These are phyloP conservation scores for Patiria miniata DNA, from an alignment of 35 echinoderm and acorn worm species.

Conservation along the genomic window DNA sequence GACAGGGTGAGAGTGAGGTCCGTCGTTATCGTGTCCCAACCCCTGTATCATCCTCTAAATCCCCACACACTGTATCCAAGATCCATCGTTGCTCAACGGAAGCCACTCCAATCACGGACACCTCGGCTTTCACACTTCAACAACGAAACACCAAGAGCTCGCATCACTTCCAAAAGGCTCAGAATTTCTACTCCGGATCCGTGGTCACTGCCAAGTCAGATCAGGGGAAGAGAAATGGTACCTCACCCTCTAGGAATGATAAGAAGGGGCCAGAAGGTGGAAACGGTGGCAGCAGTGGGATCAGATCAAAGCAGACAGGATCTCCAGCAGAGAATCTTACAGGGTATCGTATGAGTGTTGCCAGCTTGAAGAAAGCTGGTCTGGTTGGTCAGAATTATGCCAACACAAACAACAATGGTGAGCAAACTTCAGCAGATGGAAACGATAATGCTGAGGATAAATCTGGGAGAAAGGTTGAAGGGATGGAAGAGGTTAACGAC, in stretches of 20 bases:
- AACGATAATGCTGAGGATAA: background rate
- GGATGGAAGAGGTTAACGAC: background rate
- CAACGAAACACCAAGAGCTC: conserved; percentile 46
- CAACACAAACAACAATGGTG: background rate
- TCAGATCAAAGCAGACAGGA: background rate
- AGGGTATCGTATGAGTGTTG: background rate
- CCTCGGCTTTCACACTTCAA: conserved; percentile 36
- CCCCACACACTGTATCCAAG: conserved; percentile 19
- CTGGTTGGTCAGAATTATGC: background rate
- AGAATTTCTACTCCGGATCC: conserved; percentile 52
- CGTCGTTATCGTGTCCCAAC: background rate
- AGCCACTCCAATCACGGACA: conserved; percentile 81
- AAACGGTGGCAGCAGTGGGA: background rate
- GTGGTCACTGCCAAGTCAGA: background rate
- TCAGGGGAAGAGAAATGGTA: background rate
- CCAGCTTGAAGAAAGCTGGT: conserved; percentile 16
- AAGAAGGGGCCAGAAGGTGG: no score
- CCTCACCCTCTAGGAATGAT: background rate
- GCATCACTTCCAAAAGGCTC: conserved; percentile 75
- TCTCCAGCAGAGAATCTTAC: background rate
- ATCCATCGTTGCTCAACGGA: conserved; percentile 68
- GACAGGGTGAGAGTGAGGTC: background rate
- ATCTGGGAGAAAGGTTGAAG: background rate
- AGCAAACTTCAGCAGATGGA: background rate
- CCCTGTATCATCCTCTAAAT: background rate